Evolutionary conservation across 2,888 invertebrate genomes (phyloP), one percentile per base, ranked within the genome.

Genomic region (Dasysyrphus tricinctus): DNA sequence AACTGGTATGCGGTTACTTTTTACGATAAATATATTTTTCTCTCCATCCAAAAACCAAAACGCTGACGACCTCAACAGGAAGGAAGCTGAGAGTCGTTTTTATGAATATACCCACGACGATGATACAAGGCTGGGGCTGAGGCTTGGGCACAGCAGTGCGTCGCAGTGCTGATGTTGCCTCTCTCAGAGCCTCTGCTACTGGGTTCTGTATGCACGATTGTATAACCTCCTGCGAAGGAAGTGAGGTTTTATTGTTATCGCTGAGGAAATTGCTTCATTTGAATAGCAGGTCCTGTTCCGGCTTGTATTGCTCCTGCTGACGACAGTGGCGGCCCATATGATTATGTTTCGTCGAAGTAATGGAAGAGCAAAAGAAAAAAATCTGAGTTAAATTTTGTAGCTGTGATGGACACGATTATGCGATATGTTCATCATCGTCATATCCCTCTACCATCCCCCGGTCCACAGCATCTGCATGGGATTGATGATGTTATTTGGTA

Each of bases 211-310:
- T 51, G 39, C 16, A 34, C 47, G 44, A 47, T 32, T 34, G 32
- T 16, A 54, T 54, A 59, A 16, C 16, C 44, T 59, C 39, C 65
- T 76, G 73, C 32, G 16, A 76, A 81, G 77, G 75, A 81, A 81
- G 78, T 78, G 69, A 75, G 69, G 37, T 85, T 80, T 86, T 86
- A 86, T 81, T 86, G 34, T 81, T 81, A 81, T 81, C 72, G 75
- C 56, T 51, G 59, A 67, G 78, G 74, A 86, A 78, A 86, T 86
- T 86, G 81, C 86, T 86, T 86, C 86, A 86, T 86, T 86, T 86
- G 75, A 78, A 86, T 86, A 86, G 86, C 70, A 75, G 75, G 24
- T 86, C 74, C 78, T 86, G 74, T 67, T 85, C 69, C 54, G 81
- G 70, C 29, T 81, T 72, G 24, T 47, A 32, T 54, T 29, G 24